Evolutionary conservation across 2,888 invertebrate species (phyloP), one percentile per base, ranked within the genome.

Genomic region (Drosophila affinis): DNA sequence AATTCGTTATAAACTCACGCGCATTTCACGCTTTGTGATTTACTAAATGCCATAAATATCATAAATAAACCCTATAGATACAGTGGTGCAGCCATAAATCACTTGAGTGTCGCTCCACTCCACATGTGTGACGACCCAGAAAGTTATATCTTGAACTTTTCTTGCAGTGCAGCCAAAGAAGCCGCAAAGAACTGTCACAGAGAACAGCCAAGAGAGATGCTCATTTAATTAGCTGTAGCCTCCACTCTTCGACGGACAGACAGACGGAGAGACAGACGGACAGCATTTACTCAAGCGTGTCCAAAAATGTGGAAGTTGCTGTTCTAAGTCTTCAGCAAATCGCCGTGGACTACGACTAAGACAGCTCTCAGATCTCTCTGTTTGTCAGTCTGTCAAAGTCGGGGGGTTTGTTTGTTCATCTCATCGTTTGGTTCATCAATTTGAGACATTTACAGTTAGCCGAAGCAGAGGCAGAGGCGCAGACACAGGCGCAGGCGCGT

Each of bases 11-110:
- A 63, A 58, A 52, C 68, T 55, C 75, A 71, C 70, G 81, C 75
- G 72, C 71, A 73, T 86, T 88, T 82, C 76, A 88, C 88, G 83
- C 80, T 88, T 62, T 64, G 62, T 82, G 88, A 78, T 76, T 84
- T 52, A 62, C 78, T 75, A 76, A 84, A 76, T 70, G 76, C 60
- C 59, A 74, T 72, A 44, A 56, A 75, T 79, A 72, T 69, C 78
- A 85, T 83, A 87, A 85, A 83, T 87, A 82, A 47, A 39, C 55
- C 34, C 51, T 49, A 77, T 24, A 29, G 7, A 29, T 29, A 29
- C 34, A 63, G 51, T 65, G 60, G 44, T 51, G 18, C 12, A 17
- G 27, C 6, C 76, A 86, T 84, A 88, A 82, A 87, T 82, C 86
- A 82, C 71, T 75, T 68, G 53, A 39, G 21, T 21, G 53, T 32